Percentiles rank a stretch among this genome's conserved stretches.
Conservation (phyloP, 2,113 vertebrate species). For the Elgaria multicarinata region DNA sequence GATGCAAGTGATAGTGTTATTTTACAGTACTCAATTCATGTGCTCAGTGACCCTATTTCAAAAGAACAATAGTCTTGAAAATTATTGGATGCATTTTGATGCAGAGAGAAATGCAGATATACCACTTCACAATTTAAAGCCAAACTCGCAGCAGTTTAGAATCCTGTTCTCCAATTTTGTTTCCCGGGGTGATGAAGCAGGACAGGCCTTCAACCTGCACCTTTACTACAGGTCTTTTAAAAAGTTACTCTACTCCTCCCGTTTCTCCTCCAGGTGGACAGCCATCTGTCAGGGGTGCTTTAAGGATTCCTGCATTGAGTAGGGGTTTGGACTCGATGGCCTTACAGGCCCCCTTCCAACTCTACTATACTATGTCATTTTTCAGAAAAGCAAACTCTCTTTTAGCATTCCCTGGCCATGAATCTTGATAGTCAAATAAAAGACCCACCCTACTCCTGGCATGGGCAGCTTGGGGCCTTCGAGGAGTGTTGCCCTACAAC, state of each 20-base stretch:
- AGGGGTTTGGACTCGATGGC: too few species aligned
- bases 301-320: too few species aligned
- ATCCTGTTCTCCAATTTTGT: not conserved
- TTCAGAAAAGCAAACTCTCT: not conserved
- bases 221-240: not conserved
- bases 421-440: not conserved
- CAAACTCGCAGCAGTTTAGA: not conserved
- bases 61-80: not conserved
- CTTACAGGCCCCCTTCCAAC: too few species aligned
- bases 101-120: not conserved
- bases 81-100: not conserved
- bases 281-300: too few species aligned
- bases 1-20: not conserved
- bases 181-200: not conserved
- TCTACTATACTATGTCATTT: too few species aligned
- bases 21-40: not conserved
- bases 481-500: too few species aligned
- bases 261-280: fast-evolving
- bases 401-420: too few species aligned
- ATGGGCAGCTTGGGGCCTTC: too few species aligned
- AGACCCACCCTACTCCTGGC: not conserved
- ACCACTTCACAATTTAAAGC: not conserved
- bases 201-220: not conserved
- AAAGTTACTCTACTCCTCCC: too few species aligned
- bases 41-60: not conserved